These are phyloP conservation scores for Melieria picta DNA, from an alignment of 2,888 invertebrate species.

Conservation along the genomic window DNA sequence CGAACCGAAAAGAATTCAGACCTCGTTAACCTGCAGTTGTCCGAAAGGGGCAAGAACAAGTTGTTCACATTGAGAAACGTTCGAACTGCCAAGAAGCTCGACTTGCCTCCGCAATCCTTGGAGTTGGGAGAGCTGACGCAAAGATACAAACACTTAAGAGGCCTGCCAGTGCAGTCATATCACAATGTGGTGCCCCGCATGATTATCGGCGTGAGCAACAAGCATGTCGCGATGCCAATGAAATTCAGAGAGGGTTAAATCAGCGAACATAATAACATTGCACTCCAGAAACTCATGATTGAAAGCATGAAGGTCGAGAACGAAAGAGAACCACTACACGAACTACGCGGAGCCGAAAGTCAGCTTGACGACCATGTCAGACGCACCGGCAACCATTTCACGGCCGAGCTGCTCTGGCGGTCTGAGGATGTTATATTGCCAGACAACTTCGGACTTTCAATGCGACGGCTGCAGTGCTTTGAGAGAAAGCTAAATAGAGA, in stretches of 20 bases:
- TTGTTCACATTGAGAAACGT: conserved; percentile 25
- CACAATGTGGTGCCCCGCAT: conserved; percentile 25
- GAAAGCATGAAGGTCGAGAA: conserved; percentile 28
- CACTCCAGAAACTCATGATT: conserved; percentile 36
- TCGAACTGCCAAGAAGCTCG: conserved; percentile 31
- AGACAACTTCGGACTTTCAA: conserved; percentile 42
- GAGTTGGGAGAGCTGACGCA: conserved; percentile 20
- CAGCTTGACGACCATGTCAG: conserved; percentile 19
- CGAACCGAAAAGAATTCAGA: conserved; percentile 30
- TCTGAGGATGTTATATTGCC: conserved; percentile 41
- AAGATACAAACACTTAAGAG: conserved; percentile 35
- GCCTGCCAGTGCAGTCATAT: conserved; percentile 31
- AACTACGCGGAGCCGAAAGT: background rate
- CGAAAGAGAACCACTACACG: background rate
- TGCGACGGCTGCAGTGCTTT: conserved; percentile 8
- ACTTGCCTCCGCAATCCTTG: conserved; percentile 36
- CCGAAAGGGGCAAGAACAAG: conserved; percentile 24
- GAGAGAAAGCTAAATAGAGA: conserved; percentile 41
- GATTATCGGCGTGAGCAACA: conserved; percentile 40
- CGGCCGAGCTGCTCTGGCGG: conserved; percentile 45
- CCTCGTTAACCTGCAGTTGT: conserved; percentile 18
- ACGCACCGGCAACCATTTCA: conserved; percentile 28
- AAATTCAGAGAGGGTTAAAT: conserved; percentile 32
- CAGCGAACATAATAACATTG: conserved; percentile 34
- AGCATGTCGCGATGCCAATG: conserved; percentile 36